Evolutionary conservation across 2,797 vertebrate genomes (phyloP).

Genomic region (Lindbergichthys nudifrons): DNA sequence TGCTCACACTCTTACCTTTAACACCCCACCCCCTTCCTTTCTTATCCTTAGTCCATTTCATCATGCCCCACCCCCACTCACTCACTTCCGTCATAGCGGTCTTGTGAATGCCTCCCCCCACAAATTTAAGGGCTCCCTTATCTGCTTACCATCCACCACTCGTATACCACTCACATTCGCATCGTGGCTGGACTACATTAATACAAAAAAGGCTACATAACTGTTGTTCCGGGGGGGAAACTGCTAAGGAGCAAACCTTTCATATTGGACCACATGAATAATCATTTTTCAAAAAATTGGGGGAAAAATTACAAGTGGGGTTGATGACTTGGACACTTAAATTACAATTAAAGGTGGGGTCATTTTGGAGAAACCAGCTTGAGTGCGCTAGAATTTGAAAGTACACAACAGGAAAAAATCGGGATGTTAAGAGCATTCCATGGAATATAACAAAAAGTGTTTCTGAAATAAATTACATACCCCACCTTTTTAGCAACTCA

Average conservation of each 20-base stretch:
- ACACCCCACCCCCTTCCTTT: slow-evolving; percentile 77
- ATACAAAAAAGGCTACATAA: slow-evolving; percentile 22
- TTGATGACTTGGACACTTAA: neutral
- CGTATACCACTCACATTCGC: slow-evolving; percentile 45
- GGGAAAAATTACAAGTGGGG: neutral
- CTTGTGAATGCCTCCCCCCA: slow-evolving; percentile 68
- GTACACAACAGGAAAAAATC: too few relatives aligned
- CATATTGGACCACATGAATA: neutral
- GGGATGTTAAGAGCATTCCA: too few relatives aligned
- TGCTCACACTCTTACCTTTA: slow-evolving; percentile 69
- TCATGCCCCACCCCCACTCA: slow-evolving; percentile 75
- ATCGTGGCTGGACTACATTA: slow-evolving; percentile 43
- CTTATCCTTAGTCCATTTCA: slow-evolving; percentile 73
- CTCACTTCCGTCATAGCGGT: slow-evolving; percentile 64
- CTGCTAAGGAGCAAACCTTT: neutral
- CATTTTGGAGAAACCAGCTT: too few relatives aligned
- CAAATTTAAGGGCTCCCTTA: slow-evolving; percentile 68
- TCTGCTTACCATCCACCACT: slow-evolving; percentile 40
- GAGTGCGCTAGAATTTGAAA: too few relatives aligned
- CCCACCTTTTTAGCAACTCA: neutral
- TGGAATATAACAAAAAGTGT: too few relatives aligned
- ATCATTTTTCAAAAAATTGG: neutral
- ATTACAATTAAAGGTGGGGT: neutral
- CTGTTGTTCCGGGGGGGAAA: neutral
- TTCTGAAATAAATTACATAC: too few relatives aligned